Percentiles rank a stretch among this genome's conserved stretches.
These are phyloP conservation scores for Paramisgurnus dabryanus DNA, from an alignment of 2,113 vertebrate species.

Conservation along the genomic window DNA sequence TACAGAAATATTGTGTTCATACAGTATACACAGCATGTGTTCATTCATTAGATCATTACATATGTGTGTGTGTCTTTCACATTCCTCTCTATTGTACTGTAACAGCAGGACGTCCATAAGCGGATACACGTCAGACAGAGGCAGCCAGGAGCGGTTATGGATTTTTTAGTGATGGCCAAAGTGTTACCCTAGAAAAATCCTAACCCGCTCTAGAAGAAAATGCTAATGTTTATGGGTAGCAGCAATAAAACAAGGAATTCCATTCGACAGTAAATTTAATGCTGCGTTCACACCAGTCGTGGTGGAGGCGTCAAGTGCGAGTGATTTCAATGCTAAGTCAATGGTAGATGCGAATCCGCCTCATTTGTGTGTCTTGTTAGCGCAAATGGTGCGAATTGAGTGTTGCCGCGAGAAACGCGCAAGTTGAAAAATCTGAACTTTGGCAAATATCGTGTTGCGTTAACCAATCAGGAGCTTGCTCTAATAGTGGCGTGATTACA, in stretches of 20 bases:
- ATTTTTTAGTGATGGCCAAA: not conserved
- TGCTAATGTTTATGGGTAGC: constrained; percentile 3
- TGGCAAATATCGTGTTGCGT: no score
- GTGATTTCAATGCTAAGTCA: no score
- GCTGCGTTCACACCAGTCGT: no score
- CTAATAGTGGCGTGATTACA: no score
- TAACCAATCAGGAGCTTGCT: no score
- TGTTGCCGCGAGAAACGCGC: no score
- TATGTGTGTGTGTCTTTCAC: constrained; percentile 18
- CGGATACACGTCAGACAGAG: constrained; percentile 1
- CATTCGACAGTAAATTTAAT: not conserved
- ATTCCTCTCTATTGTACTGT: constrained; percentile 23
- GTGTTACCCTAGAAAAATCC: constrained; percentile 9
- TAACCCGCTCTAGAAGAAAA: constrained; percentile 10
- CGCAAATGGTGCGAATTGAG: no score
- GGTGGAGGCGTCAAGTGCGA: no score
- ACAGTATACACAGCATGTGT: not conserved
- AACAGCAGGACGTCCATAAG: not conserved
- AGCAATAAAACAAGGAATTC: not conserved
- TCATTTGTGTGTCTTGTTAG: no score
- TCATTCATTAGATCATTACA: not conserved
- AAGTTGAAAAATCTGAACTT: no score
- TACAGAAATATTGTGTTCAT: not conserved
- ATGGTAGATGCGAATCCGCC: no score
- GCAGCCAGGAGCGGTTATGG: not conserved